Conservation (phyloP, 2,797 vertebrate genomes). For the Falco berigora region DNA sequence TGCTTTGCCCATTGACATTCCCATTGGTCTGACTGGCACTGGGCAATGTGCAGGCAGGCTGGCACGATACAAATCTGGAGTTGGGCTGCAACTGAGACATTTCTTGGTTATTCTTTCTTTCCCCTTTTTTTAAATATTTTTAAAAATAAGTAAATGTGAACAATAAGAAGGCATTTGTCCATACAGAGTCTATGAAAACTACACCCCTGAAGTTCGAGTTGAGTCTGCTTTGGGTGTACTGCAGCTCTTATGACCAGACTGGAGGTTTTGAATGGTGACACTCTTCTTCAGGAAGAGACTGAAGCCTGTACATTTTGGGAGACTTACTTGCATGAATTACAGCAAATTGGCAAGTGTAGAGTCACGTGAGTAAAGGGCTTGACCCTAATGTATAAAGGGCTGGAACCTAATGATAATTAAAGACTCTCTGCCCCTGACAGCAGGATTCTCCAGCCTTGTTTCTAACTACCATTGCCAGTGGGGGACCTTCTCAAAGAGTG, state of each 20-base stretch:
- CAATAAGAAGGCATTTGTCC: background rate
- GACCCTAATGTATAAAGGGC: background rate
- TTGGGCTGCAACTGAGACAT: fast-evolving
- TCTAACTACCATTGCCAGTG: fast-evolving
- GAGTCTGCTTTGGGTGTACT: background rate
- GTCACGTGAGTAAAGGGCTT: background rate
- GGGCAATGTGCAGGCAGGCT: background rate
- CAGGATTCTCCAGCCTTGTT: background rate
- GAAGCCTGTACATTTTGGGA: background rate
- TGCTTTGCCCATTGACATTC: background rate
- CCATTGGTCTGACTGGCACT: background rate
- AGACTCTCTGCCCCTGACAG: background rate
- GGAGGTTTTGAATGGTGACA: background rate
- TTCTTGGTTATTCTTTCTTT: background rate
- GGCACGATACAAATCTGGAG: background rate
- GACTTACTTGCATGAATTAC: background rate
- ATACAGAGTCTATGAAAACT: background rate
- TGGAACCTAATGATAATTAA: background rate
- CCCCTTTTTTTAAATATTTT: background rate
- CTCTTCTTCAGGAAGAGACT: background rate
- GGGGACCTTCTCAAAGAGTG: background rate
- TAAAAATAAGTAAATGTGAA: background rate
- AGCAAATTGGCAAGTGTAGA: background rate
- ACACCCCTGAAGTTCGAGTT: background rate
- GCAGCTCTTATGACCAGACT: background rate